phyloP scores from a whole-genome alignment of 1,140 invertebrate species.

The Chymomyza costata region DNA sequence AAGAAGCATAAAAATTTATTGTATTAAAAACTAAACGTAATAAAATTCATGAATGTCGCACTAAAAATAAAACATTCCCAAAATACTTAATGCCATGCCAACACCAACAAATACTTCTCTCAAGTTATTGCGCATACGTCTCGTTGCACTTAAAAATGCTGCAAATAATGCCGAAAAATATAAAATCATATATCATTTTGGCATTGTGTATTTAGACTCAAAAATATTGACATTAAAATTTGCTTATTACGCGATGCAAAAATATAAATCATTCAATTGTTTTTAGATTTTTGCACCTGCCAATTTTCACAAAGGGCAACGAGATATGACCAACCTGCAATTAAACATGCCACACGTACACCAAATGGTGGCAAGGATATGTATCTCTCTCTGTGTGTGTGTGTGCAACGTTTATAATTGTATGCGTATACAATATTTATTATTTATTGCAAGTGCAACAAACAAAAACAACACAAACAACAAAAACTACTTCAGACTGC shows the following conservation, averaged over 20 bases:
- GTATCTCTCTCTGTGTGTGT: neutral
- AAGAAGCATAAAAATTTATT: too few species aligned
- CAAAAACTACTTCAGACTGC: slow-evolving; percentile 19
- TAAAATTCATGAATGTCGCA: too few species aligned
- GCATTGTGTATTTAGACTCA: too few species aligned
- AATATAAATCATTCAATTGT: slow-evolving; percentile 68
- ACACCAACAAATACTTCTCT: slow-evolving; percentile 20
- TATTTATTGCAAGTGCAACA: slow-evolving; percentile 51
- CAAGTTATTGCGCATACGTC: slow-evolving; percentile 37
- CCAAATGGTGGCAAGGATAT: slow-evolving; percentile 5
- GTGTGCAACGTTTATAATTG: slow-evolving; percentile 45
- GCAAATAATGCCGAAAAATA: too few species aligned
- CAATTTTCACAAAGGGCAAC: slow-evolving; percentile 31
- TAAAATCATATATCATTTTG: too few species aligned
- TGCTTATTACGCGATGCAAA: slow-evolving; percentile 24
- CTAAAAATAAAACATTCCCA: too few species aligned
- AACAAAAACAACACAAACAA: neutral
- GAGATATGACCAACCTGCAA: slow-evolving; percentile 11
- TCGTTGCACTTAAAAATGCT: slow-evolving; percentile 16
- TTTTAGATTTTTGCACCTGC: slow-evolving; percentile 70
- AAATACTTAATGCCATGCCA: too few species aligned
- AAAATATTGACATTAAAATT: slow-evolving; percentile 3
- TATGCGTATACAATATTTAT: slow-evolving; percentile 69
- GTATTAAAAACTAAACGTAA: too few species aligned
- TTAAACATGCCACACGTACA: neutral